Evolutionary conservation across 2,113 vertebrate genomes (phyloP).

Genomic region (Coturnix japonica): DNA sequence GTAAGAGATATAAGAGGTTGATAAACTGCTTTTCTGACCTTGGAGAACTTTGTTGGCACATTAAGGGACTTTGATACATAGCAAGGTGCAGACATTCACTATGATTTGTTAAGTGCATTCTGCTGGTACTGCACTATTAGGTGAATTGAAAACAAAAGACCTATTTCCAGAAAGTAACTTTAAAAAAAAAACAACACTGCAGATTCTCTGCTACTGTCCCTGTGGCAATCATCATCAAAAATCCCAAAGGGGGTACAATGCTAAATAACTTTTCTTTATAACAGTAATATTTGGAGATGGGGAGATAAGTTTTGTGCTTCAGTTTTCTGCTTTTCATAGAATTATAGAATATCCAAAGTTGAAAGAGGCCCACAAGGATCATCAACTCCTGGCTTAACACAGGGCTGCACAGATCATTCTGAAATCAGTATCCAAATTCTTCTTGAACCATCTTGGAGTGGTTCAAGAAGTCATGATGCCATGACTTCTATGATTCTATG

Average conservation of each 20-base stretch:
- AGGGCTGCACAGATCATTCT: background rate
- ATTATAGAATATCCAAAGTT: background rate
- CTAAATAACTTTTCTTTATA: background rate
- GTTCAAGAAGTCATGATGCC: too few species aligned
- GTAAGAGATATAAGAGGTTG: constrained; percentile 81
- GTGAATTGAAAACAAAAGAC: constrained; percentile 61
- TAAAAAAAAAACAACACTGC: background rate
- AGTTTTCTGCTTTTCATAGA: background rate
- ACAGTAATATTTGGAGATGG: background rate
- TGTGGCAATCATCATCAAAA: background rate
- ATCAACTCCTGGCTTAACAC: background rate
- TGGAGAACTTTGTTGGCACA: constrained; percentile 82
- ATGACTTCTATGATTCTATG: background rate
- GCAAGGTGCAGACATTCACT: constrained; percentile 53
- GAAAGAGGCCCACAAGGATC: background rate
- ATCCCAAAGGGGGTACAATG: background rate
- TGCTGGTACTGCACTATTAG: constrained; percentile 53
- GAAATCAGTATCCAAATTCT: background rate
- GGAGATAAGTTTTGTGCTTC: background rate
- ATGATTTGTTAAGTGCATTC: constrained; percentile 75
- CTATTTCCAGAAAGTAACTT: background rate
- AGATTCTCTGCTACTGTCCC: background rate
- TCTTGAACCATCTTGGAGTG: background rate
- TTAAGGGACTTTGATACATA: constrained; percentile 82
- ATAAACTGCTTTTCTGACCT: constrained; percentile 86